Evolutionary conservation across 1,140 invertebrate genomes (phyloP), one percentile per base, ranked within the genome.

Genomic region (Drosophila erecta): DNA sequence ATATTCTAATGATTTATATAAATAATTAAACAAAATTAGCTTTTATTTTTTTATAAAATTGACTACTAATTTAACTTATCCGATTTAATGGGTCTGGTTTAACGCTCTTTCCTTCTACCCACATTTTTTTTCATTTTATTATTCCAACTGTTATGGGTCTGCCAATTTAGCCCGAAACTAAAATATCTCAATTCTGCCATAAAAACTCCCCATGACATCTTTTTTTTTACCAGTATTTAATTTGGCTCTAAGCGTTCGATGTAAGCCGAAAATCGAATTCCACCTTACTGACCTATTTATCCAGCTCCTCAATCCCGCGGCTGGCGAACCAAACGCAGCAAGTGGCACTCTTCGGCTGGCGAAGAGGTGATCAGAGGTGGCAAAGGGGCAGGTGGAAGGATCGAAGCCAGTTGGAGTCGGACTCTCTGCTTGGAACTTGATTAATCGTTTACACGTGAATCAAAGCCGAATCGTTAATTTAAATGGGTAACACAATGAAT

Each of bases 381-480:
- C 4, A 7, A n/a, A 1, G 54, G 5, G 55, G 55, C 62, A 41
- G 11, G 35, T 27, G 59, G 59, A 15, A 14, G 59, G 53, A 7
- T 30, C 54, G 33, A 3, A 59, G 60, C 40, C 64, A 58, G 73
- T 38, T 74, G 70, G 46, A 76, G 64, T 71, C 40, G 51, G 41
- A 62, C 40, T 70, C 76, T 47, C 66, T 79, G 81, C 67, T 84
- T 85, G 74, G 53, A 58, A 81, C 64, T 86, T 86, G 83, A 86
- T 86, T 86, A 86, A 86, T 86, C 79, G 83, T 79, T 86, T 86
- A 87, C 79, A 85, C 81, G 83, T 85, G 81, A 87, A 87, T 87
- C 74, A 85, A 87, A 87, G 78, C 74, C 61, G 55, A 66, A 80
- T 78, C 64, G 83, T 87, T 87, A 81, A 81, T 86, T 87, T 67